Evolutionary conservation across 2,797 vertebrate species (phyloP), one percentile per base, ranked within the genome.

Genomic region (Spinus olivaceus): DNA sequence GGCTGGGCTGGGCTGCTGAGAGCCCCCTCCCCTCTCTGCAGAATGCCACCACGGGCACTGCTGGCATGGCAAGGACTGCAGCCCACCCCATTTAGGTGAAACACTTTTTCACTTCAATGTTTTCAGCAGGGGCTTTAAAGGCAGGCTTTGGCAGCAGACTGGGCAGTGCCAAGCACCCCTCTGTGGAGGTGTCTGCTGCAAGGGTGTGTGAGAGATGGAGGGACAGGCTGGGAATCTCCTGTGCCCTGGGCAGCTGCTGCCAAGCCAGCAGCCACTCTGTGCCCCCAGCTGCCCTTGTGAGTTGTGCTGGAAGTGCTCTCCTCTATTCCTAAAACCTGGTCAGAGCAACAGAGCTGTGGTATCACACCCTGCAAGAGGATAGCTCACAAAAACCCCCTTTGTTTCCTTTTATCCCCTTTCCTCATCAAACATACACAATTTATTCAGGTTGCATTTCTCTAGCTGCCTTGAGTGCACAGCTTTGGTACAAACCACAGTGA

Each of bases 21-120:
- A 35, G 27, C 57, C 16, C 0, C 0, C 0, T 54, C 69, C 42
- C 33, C 51, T 54, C 18, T 6, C 27, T 14, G 14, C 20, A 72
- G 8, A 54, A 3, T 18, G n/a, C 13, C 78, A 28, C 32, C 51
- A 7, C 12, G 1, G 3, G 54, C 6, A 61, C 42, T 49, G 60
- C 77, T 0, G 8, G 49, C 77, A 19, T 1, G 0, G 9, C 35
- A 14, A 5, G 44, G 53, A 8, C 1, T 5, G 24, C 27, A 69
- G 59, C 46, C 37, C 54, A 30, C 11, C 47, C 47, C 42, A 3
- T 41, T 49, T 10, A 17, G 44, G 6, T 24, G 42, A 39, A 72
- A 10, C 44, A 35, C 16, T 23, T 50, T 27, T 39, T 9, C 7
- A 54, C 17, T 8, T 63, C 15, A 63, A 6, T 42, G 18, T 81